Conservation (phyloP, 2,888 invertebrate species). For the Blastobasis adustella region DNA sequence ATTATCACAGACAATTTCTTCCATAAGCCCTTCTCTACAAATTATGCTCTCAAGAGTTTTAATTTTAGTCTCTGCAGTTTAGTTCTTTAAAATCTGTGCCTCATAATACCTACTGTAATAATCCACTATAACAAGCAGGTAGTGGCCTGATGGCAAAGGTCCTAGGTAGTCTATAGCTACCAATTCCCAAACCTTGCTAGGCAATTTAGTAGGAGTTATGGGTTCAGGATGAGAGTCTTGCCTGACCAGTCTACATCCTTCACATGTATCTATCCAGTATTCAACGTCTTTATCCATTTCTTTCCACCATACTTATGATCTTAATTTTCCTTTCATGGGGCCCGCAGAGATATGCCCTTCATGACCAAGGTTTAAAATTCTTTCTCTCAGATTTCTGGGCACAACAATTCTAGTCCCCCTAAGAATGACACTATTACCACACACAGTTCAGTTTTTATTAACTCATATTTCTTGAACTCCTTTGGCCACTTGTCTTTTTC, state of each 20-base stretch:
- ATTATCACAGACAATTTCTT: constrained; percentile 7
- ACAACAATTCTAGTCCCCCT: constrained; percentile 7
- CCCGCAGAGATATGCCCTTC: too few relatives aligned
- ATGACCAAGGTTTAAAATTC: too few relatives aligned
- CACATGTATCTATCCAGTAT: too few relatives aligned
- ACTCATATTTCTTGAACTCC: constrained; percentile 5
- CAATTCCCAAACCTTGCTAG: constrained; percentile 1
- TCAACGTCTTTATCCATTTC: too few relatives aligned
- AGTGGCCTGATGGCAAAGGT: constrained; percentile 8
- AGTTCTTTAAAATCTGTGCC: constrained; percentile 4
- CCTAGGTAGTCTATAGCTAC: too few relatives aligned
- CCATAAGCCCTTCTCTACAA: constrained; percentile 4
- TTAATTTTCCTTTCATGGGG: too few relatives aligned
- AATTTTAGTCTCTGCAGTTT: constrained; percentile 6
- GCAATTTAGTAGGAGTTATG: constrained; percentile 4
- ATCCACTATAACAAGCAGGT: constrained; percentile 7
- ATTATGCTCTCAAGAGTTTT: constrained; percentile 2
- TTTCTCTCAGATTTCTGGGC: constrained; percentile 5
- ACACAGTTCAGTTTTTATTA: constrained; percentile 7
- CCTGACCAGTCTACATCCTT: too few relatives aligned
- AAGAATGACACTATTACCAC: constrained; percentile 1
- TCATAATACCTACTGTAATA: too few relatives aligned
- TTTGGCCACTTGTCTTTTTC: constrained; percentile 5
- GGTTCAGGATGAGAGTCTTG: constrained; percentile 2
- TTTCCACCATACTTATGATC: too few relatives aligned